Evolutionary conservation across 2,888 invertebrate genomes (phyloP), one percentile per base, ranked within the genome.

Genomic region (Dynastes grantii): DNA sequence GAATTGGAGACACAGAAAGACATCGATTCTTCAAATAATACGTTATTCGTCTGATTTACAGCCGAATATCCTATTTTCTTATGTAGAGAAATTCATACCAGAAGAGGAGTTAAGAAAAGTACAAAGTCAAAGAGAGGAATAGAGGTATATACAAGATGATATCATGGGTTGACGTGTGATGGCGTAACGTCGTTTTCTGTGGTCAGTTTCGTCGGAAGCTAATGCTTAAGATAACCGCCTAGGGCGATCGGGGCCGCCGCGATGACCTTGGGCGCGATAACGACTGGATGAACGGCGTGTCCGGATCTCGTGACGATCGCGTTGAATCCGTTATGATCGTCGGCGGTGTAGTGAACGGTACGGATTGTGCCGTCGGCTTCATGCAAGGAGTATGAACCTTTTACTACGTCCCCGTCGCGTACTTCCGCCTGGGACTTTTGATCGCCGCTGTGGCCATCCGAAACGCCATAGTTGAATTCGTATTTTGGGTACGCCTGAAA

Each of bases 261-360:
- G 82, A 90, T 90, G 1, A 89, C 89, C 82, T 83, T 83, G 16
- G 85, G 84, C 0, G 90, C 90, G n/a, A 76, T 53, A 0, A 90
- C 90, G 13, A 76, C 76, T 16, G 91, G 90, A 85, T 91, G 91
- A 1, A 90, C 89, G 29, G 91, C 90, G 82, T 93, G 92, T 67
- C 92, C 93, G 37, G 91, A 90, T 87, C 92, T 92, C 82, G 92
- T 92, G 5, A 94, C 94, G 71, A 93, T 91, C 29, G 94, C 94
- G 85, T 94, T 93, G 90, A 94, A 94, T 8, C 94, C 94, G 83
- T 90, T 92, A 86, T 93, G 93, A 85, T 93, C 92, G 84, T 94
- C 94, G 64, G 94, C 94, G 29, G 92, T 90, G 87, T 94, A 94
- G 81, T 92, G 90, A 53, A 94, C 94, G 58, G 91, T 87, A 63